Evolutionary conservation across 2,888 invertebrate genomes (phyloP).

Genomic region (Thereva nobilitata): DNA sequence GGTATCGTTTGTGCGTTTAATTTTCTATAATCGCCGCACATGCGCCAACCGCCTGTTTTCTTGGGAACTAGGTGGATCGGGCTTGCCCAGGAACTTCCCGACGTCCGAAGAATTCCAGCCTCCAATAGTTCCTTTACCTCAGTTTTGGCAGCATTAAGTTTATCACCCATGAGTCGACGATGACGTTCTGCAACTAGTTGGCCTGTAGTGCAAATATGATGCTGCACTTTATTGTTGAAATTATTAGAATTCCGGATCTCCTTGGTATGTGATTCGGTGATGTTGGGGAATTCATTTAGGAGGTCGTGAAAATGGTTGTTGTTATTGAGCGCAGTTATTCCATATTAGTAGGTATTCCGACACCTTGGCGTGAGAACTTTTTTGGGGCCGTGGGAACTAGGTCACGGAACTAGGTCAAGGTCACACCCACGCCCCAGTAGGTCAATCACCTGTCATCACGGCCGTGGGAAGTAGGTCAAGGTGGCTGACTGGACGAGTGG

Average conservation of each 20-base stretch:
- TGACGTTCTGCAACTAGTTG: conserved; percentile 36
- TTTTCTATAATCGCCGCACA: conserved; percentile 49
- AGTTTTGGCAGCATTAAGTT: conserved; percentile 33
- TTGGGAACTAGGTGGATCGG: conserved; percentile 51
- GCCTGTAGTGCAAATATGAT: conserved; percentile 34
- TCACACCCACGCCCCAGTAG: no score
- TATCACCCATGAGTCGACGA: conserved; percentile 46
- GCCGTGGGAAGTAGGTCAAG: no score
- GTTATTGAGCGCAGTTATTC: no score
- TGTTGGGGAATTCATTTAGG: neutral
- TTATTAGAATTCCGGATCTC: neutral
- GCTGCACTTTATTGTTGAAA: no score
- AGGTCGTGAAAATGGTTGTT: no score
- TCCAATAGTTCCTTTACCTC: conserved; percentile 44
- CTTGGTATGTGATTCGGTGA: conserved; percentile 4
- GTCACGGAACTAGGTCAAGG: no score
- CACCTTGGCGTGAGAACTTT: no score
- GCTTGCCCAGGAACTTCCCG: conserved; percentile 53
- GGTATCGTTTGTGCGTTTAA: conserved; percentile 49
- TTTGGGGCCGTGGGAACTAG: no score
- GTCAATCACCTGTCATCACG: no score
- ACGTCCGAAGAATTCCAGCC: conserved; percentile 54
- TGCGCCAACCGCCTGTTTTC: conserved; percentile 47
- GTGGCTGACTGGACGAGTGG: no score
- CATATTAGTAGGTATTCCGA: no score